phyloP scores from a whole-genome alignment of 2,113 vertebrate genomes.

The Aptenodytes forsteri region DNA sequence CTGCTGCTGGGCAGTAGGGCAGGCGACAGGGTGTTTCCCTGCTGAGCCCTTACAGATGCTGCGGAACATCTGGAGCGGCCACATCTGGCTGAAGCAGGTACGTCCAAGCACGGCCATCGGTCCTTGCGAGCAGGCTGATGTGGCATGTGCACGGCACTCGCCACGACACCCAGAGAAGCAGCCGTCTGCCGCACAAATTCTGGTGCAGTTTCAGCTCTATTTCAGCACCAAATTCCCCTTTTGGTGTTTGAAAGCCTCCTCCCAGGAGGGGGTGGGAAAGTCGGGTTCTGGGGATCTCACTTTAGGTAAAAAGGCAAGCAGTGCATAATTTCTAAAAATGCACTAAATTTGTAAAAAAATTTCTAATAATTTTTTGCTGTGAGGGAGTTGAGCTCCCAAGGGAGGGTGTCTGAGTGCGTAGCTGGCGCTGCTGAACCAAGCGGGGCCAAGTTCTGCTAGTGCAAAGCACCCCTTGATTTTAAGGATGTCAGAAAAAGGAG shows the following conservation, averaged over 20 bases:
- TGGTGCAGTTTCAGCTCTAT: not conserved
- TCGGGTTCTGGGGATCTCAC: not conserved
- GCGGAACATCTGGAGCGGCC: not conserved
- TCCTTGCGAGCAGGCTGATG: not conserved
- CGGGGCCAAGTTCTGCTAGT: accelerated
- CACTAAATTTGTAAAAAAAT: not conserved
- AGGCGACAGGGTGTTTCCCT: not conserved
- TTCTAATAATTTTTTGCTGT: accelerated
- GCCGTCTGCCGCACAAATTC: not conserved
- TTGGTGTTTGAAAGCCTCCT: not conserved
- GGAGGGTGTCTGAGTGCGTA: accelerated
- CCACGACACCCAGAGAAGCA: not conserved
- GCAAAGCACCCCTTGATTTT: not conserved
- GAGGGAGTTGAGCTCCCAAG: not conserved
- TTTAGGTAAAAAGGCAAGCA: not conserved
- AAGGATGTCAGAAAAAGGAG: not conserved
- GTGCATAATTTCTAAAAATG: accelerated
- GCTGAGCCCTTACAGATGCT: not conserved
- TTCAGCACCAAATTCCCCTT: not conserved
- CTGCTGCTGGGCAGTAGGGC: not conserved
- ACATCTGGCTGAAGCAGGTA: not conserved
- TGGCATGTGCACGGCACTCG: not conserved
- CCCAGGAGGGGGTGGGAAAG: not conserved
- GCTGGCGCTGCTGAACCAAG: not conserved
- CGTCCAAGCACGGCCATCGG: accelerated